Base-by-base conservation (phyloP, 2,888 invertebrate genomes). In the Heteropelma amictum region DNA sequence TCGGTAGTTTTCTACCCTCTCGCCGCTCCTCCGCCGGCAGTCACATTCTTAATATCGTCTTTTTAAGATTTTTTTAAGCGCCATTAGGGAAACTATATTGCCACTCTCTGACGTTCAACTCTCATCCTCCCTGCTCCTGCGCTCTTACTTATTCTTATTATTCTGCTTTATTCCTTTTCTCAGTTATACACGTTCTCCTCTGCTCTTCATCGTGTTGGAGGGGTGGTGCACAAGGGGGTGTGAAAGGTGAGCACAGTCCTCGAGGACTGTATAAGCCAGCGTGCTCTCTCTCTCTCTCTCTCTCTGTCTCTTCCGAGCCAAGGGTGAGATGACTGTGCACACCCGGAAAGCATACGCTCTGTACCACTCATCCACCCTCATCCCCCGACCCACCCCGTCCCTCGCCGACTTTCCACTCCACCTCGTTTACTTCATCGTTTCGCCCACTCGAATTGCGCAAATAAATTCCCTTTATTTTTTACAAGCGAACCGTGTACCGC, bases 21-120 rank as follows among this genome's bases (percentile, higher is more conserved):
- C 81, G 77, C 79, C 76, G 74, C 81, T 30, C 49, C 49, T 58
- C 51, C 26, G 77, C 79, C 81, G 49, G 81, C 83, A 86, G 88
- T 88, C 88, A 87, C 88, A 88, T 88, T 84, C 88, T 87, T 88
- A 87, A 88, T 89, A 89, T 88, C 86, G 88, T 87, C 88, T 86
- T 87, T 87, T 86, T 86, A 86, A 87, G 86, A 87, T 87, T 88
- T 88, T 83, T 87, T 88, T 85, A 88, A 89, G 86, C 86, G 83
- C 88, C 88, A 87, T 89, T 88, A 88, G 84, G 85, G 85, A 87
- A 87, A 88, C 88, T 88, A 88, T 88, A 89, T 88, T 88, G 88
- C 88, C 84, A 82, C 84, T 87, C 85, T 84, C 81, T 77, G 77
- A 78, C 79, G 79, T 67, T 68, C 63, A 72, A 58, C 68, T 68